Percentiles rank a stretch among this genome's conserved stretches.
phyloP scores from a whole-genome alignment of 2,797 vertebrate species.

The Macroramphosus scolopax region DNA sequence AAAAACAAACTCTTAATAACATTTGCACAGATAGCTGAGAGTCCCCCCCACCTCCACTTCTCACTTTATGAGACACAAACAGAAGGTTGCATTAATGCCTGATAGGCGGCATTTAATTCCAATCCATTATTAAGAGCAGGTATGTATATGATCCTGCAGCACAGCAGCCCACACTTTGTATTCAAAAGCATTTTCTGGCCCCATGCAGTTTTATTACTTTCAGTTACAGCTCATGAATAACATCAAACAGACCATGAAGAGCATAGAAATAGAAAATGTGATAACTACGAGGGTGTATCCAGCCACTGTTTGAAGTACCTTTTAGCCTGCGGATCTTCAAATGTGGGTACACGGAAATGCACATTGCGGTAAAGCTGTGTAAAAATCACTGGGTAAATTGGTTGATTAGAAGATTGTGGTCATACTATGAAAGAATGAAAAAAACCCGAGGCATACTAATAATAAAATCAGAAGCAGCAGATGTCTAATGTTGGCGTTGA shows the following conservation, averaged over 20 bases:
- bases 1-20: conserved; percentile 42
- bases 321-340: conserved; percentile 59
- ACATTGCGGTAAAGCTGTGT: conserved; percentile 33
- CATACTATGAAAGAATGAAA: conserved; percentile 36
- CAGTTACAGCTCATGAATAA: conserved; percentile 78
- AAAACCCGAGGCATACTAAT: conserved; percentile 31
- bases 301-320: conserved; percentile 72
- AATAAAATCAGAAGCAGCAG: conserved; percentile 46
- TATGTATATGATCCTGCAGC: conserved; percentile 53
- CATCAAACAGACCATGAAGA: conserved; percentile 78
- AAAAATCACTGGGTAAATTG: conserved; percentile 51
- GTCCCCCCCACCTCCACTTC: conserved; percentile 20
- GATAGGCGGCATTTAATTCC: conserved; percentile 61
- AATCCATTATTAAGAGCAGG: conserved; percentile 61
- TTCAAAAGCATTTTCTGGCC: conserved; percentile 66
- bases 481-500: conserved; percentile 49
- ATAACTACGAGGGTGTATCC: conserved; percentile 70
- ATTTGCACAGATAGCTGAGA: conserved; percentile 31
- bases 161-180: conserved; percentile 64
- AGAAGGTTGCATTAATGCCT: conserved; percentile 33
- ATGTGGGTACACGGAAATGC: conserved; percentile 58
- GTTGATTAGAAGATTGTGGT: conserved; percentile 65
- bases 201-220: conserved; percentile 76
- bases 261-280: conserved; percentile 75
- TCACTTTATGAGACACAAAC: conserved; percentile 32